Conservation (phyloP, 1,140 invertebrate species). For the Aphelenchoides avenae region DNA sequence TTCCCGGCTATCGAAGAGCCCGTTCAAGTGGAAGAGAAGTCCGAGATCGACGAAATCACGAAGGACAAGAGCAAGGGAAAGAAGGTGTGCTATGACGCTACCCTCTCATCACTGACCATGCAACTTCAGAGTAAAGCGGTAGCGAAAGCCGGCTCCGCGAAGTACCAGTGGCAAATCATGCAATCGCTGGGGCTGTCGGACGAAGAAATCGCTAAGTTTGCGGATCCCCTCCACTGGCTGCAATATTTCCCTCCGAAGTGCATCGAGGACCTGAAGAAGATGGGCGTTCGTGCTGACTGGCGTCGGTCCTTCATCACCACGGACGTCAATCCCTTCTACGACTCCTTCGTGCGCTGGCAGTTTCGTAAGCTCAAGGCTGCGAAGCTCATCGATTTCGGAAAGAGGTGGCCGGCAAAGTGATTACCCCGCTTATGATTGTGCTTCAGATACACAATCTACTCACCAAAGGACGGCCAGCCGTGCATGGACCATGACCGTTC, state of each 20-base stretch:
- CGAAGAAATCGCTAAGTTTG: slow-evolving; percentile 86
- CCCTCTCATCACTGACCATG: slow-evolving; percentile 11
- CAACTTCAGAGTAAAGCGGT: slow-evolving; percentile 70
- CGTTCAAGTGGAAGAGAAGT: slow-evolving; percentile 56
- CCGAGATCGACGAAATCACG: slow-evolving; percentile 66
- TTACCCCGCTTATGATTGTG: slow-evolving; percentile 9
- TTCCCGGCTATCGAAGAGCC: slow-evolving; percentile 70
- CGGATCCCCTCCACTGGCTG: slow-evolving; percentile 84
- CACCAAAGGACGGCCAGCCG: slow-evolving; percentile 90
- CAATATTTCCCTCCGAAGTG: slow-evolving; percentile 89
- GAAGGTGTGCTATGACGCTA: slow-evolving; percentile 67
- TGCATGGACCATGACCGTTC: slow-evolving; percentile 99
- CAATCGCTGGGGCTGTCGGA: slow-evolving; percentile 79
- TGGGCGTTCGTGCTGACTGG: slow-evolving; percentile 83
- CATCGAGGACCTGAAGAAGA: slow-evolving; percentile 76
- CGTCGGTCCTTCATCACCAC: slow-evolving; percentile 93
- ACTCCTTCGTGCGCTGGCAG: slow-evolving; percentile 96
- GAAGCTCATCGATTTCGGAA: slow-evolving; percentile 91
- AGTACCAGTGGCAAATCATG: slow-evolving; percentile 99
- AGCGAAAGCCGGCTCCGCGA: slow-evolving; percentile 80
- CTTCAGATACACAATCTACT: slow-evolving; percentile 82
- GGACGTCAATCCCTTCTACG: slow-evolving; percentile 92
- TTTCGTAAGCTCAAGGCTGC: slow-evolving; percentile 79
- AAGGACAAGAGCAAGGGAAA: slow-evolving; percentile 96
- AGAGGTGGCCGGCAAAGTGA: slow-evolving; percentile 60